These are phyloP conservation scores for Oryzias sinensis DNA, from an alignment of 2,797 vertebrate genomes.

Conservation along the genomic window DNA sequence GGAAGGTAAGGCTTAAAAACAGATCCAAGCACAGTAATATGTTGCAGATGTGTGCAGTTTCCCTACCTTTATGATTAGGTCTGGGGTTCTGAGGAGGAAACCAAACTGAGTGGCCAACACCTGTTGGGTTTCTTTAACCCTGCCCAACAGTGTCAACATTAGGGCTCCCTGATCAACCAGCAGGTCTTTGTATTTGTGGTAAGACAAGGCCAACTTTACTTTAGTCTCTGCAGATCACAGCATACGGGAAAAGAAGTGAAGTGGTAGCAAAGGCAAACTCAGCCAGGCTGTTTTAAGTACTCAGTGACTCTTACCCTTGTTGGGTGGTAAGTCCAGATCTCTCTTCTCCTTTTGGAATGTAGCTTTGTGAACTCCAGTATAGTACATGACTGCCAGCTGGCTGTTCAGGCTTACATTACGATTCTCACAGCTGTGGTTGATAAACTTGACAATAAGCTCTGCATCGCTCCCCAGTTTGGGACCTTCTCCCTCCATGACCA, in stretches of 20 bases:
- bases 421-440: conserved; percentile 73
- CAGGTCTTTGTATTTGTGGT: conserved; percentile 78
- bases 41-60: background rate
- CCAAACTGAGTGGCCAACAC: conserved; percentile 86
- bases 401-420: conserved; percentile 79
- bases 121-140: conserved; percentile 77
- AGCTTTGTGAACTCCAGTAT: conserved; percentile 85
- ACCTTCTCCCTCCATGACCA: conserved; percentile 78
- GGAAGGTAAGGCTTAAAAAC: conserved; percentile 4
- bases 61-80: conserved; percentile 82
- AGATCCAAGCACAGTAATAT: background rate
- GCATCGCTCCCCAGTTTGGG: conserved; percentile 80
- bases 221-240: conserved; percentile 52
- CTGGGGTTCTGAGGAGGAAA: conserved; percentile 86
- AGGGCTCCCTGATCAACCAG: conserved; percentile 87
- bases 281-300: background rate
- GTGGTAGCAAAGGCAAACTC: too few species aligned
- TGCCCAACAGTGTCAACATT: conserved; percentile 80
- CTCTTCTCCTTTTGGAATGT: conserved; percentile 75
- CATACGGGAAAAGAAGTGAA: background rate
- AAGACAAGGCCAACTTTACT: conserved; percentile 68
- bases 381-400: conserved; percentile 85
- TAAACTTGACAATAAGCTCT: conserved; percentile 72
- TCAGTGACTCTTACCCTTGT: conserved; percentile 72
- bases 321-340: conserved; percentile 71